Conservation (phyloP, 2,888 invertebrate genomes). For the Leptinotarsa tumamoca region DNA sequence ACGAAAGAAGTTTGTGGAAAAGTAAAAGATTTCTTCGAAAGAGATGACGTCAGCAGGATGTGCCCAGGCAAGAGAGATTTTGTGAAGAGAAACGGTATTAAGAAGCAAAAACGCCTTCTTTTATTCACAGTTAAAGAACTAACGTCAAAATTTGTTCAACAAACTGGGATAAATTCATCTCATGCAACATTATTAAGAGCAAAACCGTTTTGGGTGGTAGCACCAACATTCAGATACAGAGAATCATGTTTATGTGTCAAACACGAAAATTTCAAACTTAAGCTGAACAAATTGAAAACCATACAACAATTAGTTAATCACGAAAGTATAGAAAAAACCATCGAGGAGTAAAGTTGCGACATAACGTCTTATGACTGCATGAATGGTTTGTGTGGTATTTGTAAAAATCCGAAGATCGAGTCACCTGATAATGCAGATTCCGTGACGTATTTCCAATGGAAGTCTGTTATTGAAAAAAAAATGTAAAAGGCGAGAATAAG, state of each 20-base stretch:
- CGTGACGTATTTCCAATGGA: slow-evolving; percentile 15
- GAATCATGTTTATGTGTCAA: slow-evolving; percentile 28
- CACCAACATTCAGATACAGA: not conserved
- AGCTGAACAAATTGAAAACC: too few relatives aligned
- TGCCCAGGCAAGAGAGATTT: not conserved
- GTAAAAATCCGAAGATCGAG: slow-evolving; percentile 33
- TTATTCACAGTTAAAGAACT: not conserved
- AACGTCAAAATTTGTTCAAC: too few relatives aligned
- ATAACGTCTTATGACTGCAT: too few relatives aligned
- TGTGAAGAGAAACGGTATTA: not conserved
- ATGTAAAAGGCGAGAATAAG: slow-evolving; percentile 24
- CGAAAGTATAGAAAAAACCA: too few relatives aligned
- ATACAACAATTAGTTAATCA: too few relatives aligned
- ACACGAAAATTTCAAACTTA: slow-evolving; percentile 32
- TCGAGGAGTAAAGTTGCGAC: too few relatives aligned
- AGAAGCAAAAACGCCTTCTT: not conserved
- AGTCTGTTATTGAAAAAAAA: slow-evolving; percentile 12
- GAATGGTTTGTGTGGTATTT: slow-evolving; percentile 29
- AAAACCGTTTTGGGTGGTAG: too few relatives aligned
- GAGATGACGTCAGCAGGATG: not conserved
- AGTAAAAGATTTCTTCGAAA: not conserved
- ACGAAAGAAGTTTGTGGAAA: not conserved
- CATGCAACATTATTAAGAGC: too few relatives aligned
- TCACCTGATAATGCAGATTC: slow-evolving; percentile 6
- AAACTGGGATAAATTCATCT: too few relatives aligned